phyloP scores from a whole-genome alignment of 2,888 invertebrate genomes.

The Muschampia plurimacula region DNA sequence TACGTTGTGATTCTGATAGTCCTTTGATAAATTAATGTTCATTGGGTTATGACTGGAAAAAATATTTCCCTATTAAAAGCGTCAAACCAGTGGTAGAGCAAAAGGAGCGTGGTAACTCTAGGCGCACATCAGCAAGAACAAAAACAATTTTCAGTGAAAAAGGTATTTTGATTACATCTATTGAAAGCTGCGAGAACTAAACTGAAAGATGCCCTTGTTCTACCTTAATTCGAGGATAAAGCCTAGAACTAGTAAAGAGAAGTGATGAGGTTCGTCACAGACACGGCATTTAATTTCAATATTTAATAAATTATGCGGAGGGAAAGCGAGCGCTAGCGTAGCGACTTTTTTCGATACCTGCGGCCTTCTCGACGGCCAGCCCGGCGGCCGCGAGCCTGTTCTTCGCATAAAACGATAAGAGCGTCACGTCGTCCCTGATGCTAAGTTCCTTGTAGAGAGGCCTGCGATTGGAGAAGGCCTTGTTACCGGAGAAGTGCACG shows the following conservation, averaged over 20 bases:
- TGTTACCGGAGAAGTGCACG: conserved; percentile 93
- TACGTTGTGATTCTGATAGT: no score
- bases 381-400: conserved; percentile 89
- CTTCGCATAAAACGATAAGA: conserved; percentile 94
- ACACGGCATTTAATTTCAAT: conserved; percentile 60
- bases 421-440: conserved; percentile 93
- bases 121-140: no score
- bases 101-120: no score
- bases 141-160: no score
- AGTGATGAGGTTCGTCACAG: conserved; percentile 47
- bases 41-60: no score
- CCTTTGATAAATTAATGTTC: no score
- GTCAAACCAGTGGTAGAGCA: no score
- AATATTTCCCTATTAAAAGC: no score
- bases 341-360: conserved; percentile 79
- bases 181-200: neutral
- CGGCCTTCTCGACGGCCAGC: conserved; percentile 75
- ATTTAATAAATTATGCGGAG: conserved; percentile 76
- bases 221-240: neutral
- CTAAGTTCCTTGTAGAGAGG: conserved; percentile 90
- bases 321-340: conserved; percentile 74
- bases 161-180: no score
- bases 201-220: neutral
- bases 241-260: neutral
- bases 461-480: conserved; percentile 90